Evolutionary conservation across 1,140 invertebrate species (phyloP).

Genomic region (Luehdorfia chinensis): DNA sequence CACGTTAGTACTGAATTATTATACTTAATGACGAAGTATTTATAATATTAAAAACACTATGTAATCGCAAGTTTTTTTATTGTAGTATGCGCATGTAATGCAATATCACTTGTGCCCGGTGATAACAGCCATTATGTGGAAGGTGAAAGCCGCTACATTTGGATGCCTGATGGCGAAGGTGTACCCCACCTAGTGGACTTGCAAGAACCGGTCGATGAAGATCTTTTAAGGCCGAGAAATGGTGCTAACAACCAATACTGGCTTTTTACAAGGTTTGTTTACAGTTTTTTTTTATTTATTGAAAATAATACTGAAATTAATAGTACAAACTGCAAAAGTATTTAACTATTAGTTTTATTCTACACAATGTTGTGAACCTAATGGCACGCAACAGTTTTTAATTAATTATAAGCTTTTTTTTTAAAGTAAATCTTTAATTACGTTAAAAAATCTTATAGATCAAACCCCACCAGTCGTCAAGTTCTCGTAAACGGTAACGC

Average conservation of each 20-base stretch:
- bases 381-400: background rate
- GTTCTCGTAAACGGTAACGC: slow-evolving; percentile 31
- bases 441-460: slow-evolving; percentile 24
- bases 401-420: no score
- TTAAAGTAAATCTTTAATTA: background rate
- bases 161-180: slow-evolving; percentile 30
- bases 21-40: background rate
- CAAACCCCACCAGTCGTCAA: slow-evolving; percentile 34
- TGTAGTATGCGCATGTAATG: slow-evolving; percentile 2
- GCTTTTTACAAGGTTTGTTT: slow-evolving; percentile 28
- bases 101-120: slow-evolving; percentile 20
- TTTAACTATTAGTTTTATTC: no score
- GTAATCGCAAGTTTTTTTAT: background rate
- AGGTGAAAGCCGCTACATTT: slow-evolving; percentile 31
- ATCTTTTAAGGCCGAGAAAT: slow-evolving; percentile 10
- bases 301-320: background rate
- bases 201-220: slow-evolving; percentile 19
- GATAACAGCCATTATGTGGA: slow-evolving; percentile 37
- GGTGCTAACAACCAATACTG: slow-evolving; percentile 32
- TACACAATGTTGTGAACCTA: background rate
- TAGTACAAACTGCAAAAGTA: no score
- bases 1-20: background rate
- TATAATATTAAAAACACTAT: background rate
- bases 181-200: slow-evolving; percentile 29
- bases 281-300: background rate